Conservation (phyloP, 2,797 vertebrate species). For the Crax fasciolata region DNA sequence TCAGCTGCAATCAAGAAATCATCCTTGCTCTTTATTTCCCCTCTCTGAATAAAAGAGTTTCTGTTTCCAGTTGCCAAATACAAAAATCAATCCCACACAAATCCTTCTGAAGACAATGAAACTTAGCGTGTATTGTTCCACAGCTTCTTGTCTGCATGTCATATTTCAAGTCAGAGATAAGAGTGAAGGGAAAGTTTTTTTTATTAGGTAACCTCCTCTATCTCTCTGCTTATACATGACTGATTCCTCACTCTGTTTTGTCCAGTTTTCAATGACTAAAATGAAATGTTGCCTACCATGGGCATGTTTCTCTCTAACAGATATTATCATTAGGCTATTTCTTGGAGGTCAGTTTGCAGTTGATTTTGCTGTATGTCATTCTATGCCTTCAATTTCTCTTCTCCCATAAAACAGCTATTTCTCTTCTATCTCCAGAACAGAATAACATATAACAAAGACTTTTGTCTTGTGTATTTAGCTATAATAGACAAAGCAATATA, state of each 20-base stretch:
- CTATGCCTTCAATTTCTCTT: neutral
- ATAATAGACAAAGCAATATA: neutral
- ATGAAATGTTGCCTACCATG: neutral
- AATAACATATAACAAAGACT: neutral
- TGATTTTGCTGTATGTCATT: neutral
- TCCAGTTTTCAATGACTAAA: neutral
- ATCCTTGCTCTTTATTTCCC: slow-evolving; percentile 19
- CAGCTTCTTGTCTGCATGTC: neutral
- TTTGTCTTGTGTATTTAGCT: neutral
- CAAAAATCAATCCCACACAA: neutral
- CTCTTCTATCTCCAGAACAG: neutral
- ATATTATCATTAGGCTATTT: neutral
- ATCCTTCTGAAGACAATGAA: slow-evolving; percentile 47
- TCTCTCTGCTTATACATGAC: neutral
- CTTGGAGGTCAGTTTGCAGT: neutral
- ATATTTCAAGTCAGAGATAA: slow-evolving; percentile 4
- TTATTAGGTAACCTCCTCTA: neutral
- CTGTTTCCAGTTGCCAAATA: slow-evolving; percentile 47
- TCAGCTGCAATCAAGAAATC: slow-evolving; percentile 15
- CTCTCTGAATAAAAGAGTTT: slow-evolving; percentile 26
- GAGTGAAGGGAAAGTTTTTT: neutral
- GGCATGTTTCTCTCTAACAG: neutral
- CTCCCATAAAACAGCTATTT: neutral
- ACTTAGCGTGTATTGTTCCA: neutral
- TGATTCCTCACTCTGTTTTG: neutral